Evolutionary conservation across 2,888 invertebrate genomes (phyloP), one percentile per base, ranked within the genome.

Genomic region (Neoaliturus tenellus): DNA sequence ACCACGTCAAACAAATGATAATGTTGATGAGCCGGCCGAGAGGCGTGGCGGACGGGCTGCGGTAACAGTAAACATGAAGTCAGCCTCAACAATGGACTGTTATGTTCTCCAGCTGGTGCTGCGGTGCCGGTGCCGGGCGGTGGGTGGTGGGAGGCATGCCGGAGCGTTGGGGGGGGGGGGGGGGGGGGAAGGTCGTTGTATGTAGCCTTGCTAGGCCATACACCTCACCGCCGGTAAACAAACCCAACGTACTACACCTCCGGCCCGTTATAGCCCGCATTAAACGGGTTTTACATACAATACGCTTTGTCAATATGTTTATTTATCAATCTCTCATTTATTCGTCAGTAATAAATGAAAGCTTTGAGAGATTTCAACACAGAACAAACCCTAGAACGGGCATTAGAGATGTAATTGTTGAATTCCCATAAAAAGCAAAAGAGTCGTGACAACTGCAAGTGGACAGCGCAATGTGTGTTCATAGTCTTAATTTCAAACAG

Each of bases 21-120:
- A n/a, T 51, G 20, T 51, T 23, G 20, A 23, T 5, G 51, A 51
- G 51, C 51, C 5, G 48, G 23, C 4, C 8, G 23, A 51, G 51
- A 51, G 20, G 62, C 62, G 28, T 62, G 62, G 62, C 31, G 31
- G 62, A 48, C 55, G 31, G 28, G 62, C 62, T 31, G 62, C 4
- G 3, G 31, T 62, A 62, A 62, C 62, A 62, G 62, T 62, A 62
- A 62, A 62, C 20, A 62, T 62, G 62, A 62, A 62, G 62, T 62
- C 62, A 62, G 62, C 51, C 62, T 62, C 62, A 62, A 62, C 62
- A 62, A 62, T 62, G 62, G 62, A 28, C 62, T 62, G 62, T 62
- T 62, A 62, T 55, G 12, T 55, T 20, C 23, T 55, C 55, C 55
- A 55, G 55, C 55, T 55, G 55, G 25, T 55, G 14, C 44, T n/a